Base-by-base conservation (phyloP, 2,888 invertebrate species). In the Masnerella sp. region DNA sequence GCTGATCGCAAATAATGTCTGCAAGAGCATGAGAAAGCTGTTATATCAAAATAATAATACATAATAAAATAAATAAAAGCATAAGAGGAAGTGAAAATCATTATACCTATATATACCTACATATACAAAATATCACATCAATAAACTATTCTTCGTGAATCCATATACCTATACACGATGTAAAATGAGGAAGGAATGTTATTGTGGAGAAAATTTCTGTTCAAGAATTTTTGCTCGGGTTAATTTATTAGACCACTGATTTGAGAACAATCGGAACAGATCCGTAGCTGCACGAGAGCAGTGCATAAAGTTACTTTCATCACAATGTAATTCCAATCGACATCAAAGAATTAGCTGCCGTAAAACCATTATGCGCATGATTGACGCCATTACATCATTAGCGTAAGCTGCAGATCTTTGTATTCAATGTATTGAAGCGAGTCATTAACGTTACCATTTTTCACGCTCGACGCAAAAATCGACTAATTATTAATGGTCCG, bases 361-460 rank as follows among this genome's bases (percentile, higher is more conserved):
- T 67, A 45, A 51, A 70, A 51, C 61, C 47, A 70, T 74, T 74
- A 70, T 71, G 74, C 67, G 70, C 74, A 67, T 69, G 70, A 70
- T 69, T 70, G 61, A 74, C 67, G 70, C 74, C 74, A 74, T 74
- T 74, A 74, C 70, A 70, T 70, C 64, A 74, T 74, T 74, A 74
- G 67, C 59, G 65, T 70, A 61, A 70, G 65, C 36, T 61, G 58
- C 58, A 65, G 59, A 74, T 70, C 70, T 61, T 65, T 56, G 65
- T 42, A 61, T 67, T 70, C 36, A 61, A 54, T 61, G 56, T 59
- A 70, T 56, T 30, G 70, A 67, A 64, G 56, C 49, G 54, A 49
- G 67, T 71, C 70, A 71, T 71, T 71, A 75, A 65, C 43, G 59
- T 61, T 52, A 28, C 56, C 54, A 67, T 67, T 70, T 74, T 74